phyloP scores from a whole-genome alignment of 2,113 vertebrate species.

The Scomber scombrus region DNA sequence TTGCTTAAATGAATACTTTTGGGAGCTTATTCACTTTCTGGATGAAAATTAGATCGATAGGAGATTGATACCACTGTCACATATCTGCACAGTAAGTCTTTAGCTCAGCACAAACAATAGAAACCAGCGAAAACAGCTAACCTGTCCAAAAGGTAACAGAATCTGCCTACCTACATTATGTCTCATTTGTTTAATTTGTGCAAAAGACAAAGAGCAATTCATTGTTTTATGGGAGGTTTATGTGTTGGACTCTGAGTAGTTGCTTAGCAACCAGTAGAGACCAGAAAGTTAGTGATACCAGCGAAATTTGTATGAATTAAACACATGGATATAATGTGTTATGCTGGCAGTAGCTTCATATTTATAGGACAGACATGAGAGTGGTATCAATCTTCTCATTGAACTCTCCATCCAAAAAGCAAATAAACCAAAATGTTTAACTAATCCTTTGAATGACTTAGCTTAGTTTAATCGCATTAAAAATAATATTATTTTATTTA shows the following conservation, averaged over 20 bases:
- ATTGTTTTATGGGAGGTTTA: too few relatives aligned
- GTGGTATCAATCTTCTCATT: background rate
- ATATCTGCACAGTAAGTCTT: background rate
- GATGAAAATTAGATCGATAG: background rate
- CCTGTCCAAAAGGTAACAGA: background rate
- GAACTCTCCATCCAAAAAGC: background rate
- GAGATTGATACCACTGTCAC: background rate
- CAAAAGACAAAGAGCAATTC: too few relatives aligned
- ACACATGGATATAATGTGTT: background rate
- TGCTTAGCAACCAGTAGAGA: constrained; percentile 2
- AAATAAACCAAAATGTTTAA: too few relatives aligned
- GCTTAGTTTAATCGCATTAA: background rate
- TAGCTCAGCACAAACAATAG: background rate
- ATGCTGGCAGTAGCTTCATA: background rate
- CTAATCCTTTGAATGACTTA: too few relatives aligned
- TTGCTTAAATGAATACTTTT: constrained; percentile 10
- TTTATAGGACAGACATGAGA: background rate
- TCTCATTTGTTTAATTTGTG: too few relatives aligned
- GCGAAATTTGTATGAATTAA: background rate
- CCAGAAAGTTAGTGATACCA: too few relatives aligned
- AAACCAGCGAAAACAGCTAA: background rate
- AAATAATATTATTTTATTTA: background rate
- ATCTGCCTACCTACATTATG: background rate
- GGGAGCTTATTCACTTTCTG: background rate
- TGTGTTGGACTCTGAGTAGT: too few relatives aligned